Evolutionary conservation across 64 coral and sea anemone species (phyloP).

Genomic region (Montipora efflorescens): DNA sequence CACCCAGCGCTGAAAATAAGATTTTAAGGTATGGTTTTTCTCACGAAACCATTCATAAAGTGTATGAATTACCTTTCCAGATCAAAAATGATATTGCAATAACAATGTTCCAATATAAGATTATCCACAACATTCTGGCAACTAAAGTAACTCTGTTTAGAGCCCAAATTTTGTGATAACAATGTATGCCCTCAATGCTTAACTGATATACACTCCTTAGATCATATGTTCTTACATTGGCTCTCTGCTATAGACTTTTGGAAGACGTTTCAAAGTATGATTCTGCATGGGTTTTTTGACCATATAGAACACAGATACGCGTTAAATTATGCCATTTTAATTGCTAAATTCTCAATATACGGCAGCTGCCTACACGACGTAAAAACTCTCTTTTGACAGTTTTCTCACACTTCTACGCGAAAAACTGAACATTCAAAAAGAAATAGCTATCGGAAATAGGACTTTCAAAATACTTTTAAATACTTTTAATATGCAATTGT

Average conservation of each 20-base stretch:
- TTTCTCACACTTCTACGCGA: background rate
- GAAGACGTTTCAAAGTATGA: background rate
- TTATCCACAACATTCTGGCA: conserved; percentile 11
- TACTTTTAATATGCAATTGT: no score
- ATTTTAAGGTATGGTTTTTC: background rate
- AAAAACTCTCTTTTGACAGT: conserved; percentile 24
- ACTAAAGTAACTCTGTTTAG: background rate
- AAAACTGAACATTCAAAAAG: conserved; percentile 8
- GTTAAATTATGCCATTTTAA: background rate
- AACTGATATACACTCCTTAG: background rate
- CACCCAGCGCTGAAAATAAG: background rate
- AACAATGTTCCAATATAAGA: conserved; percentile 19
- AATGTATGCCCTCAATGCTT: conserved; percentile 9
- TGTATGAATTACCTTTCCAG: conserved; percentile 12
- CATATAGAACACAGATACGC: background rate
- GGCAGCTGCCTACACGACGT: background rate
- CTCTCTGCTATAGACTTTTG: background rate
- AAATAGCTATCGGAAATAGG: background rate
- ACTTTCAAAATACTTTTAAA: no score
- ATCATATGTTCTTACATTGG: conserved; percentile 9
- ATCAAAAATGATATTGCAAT: conserved; percentile 8
- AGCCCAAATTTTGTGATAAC: background rate
- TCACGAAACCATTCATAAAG: background rate
- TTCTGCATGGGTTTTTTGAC: background rate
- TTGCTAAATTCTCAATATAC: conserved; percentile 10